Base-by-base conservation (phyloP, 2,888 invertebrate species). In the Heliconius cydno region DNA sequence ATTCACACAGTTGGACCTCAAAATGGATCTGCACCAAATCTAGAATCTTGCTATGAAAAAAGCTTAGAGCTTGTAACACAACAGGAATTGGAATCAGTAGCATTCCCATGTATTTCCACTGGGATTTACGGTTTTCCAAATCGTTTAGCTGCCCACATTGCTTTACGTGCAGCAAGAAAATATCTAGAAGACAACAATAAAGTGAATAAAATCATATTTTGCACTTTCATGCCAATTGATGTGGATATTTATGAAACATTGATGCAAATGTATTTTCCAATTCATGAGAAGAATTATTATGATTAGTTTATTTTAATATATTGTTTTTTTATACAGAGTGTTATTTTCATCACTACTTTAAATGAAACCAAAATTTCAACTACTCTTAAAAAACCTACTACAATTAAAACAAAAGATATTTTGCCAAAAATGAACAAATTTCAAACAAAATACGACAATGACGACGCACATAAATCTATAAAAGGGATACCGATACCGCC, bases 61-160 rank as follows among this genome's bases (percentile, higher is more conserved):
- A 96, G 96, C 86, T 92, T 98, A 1, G 89, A 96, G 0, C 83
- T 96, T 25, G 95, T 96, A 77, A 87, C 92, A 22, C 90, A 96
- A 52, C 95, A 97, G 82, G 90, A 96, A 3, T 86, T 98, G 3
- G 93, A 93, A 72, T 95, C 97, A 9, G 96, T 98, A 71, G 98
- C 98, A 0, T 98, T 98, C 88, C 98, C 98, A 0, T 98, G 98
- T 88, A 98, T 98, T 87, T 98, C 98, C 0, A 98, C 98, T 7
- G 98, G 98, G n/a, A 96, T 98, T 82, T 98, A 98, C 89, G 98
- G 98, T 0, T 98, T 98, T 90, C 98, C 98, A 0, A 97, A 97
- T 88, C 96, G 96, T 81, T 91, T 96, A 60, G 98, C 98, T 0
- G 97, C 97, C 0, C 96, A 97, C 85, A 96, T 98, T 7, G 98